Evolutionary conservation across 2,113 vertebrate species (phyloP), one percentile per base, ranked within the genome.

Genomic region (Cyprinodon brontotheroides): DNA sequence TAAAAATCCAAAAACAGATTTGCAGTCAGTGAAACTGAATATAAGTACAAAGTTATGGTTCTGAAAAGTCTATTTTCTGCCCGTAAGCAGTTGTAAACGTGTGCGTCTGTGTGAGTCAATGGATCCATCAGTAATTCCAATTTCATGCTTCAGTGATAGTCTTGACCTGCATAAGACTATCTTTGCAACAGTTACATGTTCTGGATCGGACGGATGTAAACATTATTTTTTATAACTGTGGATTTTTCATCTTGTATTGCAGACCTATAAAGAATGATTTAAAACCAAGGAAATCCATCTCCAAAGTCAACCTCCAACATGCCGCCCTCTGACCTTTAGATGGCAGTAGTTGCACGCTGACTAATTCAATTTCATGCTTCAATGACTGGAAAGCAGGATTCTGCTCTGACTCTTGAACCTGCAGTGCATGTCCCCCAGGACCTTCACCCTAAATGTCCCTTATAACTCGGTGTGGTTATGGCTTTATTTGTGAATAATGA

Each of bases 281-380:
- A 50, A 13, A 63, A 45, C 15, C 37, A 39, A 41, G 40, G 48
- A 67, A 38, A 77, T 78, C n/a, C 48, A 3, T 69, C 4, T 61
- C 7, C 57, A 38, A 40, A 68, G 13, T 71, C 67, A 71, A 6
- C 14, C 13, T 36, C 17, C 53, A 43, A 37, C 48, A 63, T 17
- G 68, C 15, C 70, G 39, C 11, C 29, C 11, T 70, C 39, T 89
- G 79, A 85, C 89, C 90, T 90, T 86, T 81, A 91, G 91, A 86
- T 87, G 93, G 90, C 88, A 84, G 89, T 81, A 88, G 85, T 85
- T 86, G 81, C 81, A 84, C 87, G 80, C 78, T 61, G 66, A 84
- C 78, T 80, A 87, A 86, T 90, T 87, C 65, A 85, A 89, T 92
- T 89, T 90, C 83, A 87, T 76, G 85, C 89, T 77, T 61, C 13